phyloP scores from a whole-genome alignment of 2,113 vertebrate genomes.

The Amblyornis subalaris region DNA sequence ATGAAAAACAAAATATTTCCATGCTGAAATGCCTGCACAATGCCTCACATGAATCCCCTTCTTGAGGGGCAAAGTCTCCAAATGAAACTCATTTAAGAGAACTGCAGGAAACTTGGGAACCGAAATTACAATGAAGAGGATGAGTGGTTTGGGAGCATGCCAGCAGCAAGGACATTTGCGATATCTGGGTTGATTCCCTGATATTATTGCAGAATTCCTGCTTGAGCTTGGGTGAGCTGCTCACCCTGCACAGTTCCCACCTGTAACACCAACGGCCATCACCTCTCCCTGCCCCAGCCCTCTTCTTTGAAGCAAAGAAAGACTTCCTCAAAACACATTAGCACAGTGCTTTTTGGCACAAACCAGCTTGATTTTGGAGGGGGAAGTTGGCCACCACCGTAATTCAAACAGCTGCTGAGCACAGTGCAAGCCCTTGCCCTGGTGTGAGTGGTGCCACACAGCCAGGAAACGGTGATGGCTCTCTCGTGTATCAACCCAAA shows the following conservation, averaged over 20 bases:
- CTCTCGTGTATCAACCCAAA: background rate
- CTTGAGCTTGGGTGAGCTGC: background rate
- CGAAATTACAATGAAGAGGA: background rate
- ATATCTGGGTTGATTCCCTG: background rate
- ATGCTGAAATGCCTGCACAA: background rate
- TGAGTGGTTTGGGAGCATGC: accelerated
- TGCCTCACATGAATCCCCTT: background rate
- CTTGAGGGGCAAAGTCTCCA: background rate
- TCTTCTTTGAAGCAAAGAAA: background rate
- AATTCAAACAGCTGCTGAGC: background rate
- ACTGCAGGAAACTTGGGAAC: background rate
- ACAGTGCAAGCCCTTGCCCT: background rate
- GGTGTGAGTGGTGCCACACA: background rate
- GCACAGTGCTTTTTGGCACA: background rate
- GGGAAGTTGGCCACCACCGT: background rate
- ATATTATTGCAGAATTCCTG: background rate
- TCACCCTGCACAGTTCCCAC: accelerated
- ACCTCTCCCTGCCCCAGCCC: background rate
- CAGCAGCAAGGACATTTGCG: background rate
- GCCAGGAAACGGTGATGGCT: background rate
- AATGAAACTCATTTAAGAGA: background rate
- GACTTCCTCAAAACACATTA: background rate
- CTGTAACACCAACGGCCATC: accelerated
- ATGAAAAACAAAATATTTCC: background rate
- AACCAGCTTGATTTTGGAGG: background rate